Base-by-base conservation (phyloP, 2,113 vertebrate genomes). In the Boulengeromyrus knoepffleri region DNA sequence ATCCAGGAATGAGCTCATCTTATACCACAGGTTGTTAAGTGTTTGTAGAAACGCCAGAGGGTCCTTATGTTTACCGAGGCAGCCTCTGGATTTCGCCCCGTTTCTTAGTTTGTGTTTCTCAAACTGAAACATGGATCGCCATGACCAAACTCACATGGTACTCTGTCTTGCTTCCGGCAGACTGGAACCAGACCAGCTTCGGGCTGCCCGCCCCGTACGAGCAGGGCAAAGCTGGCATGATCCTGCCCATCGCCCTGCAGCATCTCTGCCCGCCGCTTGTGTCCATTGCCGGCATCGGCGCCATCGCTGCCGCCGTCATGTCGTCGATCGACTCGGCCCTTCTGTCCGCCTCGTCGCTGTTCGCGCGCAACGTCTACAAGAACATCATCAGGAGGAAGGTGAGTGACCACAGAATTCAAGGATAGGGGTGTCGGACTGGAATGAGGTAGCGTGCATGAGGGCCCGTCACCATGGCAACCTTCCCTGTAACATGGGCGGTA, bases 171-270 rank as follows among this genome's bases (percentile, higher is more conserved):
- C 46, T 15, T 77, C 70, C 36, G 17, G 31, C 92, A 97, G 96
- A 97, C 91, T 97, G 96, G 96, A 97, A 97, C 93, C 94, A 96
- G 93, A 97, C 96, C 89, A 93, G 77, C 21, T 97, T 96, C 0
- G 95, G 96, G 77, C 93, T 96, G 47, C 96, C 95, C 0, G 92
- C 95, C 77, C 96, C 95, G 3, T 93, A 92, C 0, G 95, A 96
- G 39, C 96, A 94, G 90, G 94, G 94, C 15, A 95, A 97, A 88
- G 95, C 96, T 0, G 93, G 92, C 0, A 96, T 95, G 92, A 94
- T 96, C 90, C 87, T 97, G 53, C 96, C 96, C 0, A 93, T 97
- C 86, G 95, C 94, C 62, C 92, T 97, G 66, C 94, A 93, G 1
- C 77, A 96, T 53, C 96, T 97, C 62, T 96, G 96, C 90, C 96